phyloP scores from a whole-genome alignment of 2,888 invertebrate species.

The Trissonchulus latispiculum region DNA sequence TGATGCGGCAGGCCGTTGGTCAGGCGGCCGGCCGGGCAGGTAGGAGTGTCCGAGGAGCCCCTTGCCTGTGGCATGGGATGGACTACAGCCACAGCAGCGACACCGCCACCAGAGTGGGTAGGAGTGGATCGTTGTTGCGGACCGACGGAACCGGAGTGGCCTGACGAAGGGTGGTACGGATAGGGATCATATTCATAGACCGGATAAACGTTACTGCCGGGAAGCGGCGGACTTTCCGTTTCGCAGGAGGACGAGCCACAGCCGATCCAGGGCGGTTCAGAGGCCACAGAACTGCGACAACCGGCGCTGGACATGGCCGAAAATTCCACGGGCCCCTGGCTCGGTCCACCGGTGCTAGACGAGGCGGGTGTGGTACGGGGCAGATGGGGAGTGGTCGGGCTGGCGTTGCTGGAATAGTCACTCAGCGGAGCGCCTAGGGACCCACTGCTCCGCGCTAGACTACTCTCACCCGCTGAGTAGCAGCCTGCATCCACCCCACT shows the following conservation, averaged over 20 bases:
- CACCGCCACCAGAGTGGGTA: neutral
- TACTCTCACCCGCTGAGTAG: neutral
- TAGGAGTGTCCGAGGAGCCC: neutral
- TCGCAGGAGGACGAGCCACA: no score
- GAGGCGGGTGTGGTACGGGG: neutral
- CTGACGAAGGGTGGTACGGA: slow-evolving; percentile 25
- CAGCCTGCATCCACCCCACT: neutral
- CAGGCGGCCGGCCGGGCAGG: neutral
- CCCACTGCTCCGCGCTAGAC: neutral
- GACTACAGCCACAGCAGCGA: neutral
- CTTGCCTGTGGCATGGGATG: no score
- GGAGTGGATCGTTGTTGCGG: no score
- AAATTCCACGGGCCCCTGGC: no score
- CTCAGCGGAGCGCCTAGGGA: neutral
- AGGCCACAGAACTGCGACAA: neutral
- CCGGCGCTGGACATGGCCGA: neutral
- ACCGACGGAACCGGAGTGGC: slow-evolving; percentile 26
- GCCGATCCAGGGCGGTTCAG: neutral
- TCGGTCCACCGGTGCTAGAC: neutral
- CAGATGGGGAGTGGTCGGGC: neutral
- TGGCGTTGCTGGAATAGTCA: neutral
- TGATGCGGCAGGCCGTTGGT: no score
- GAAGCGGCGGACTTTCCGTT: slow-evolving; percentile 9
- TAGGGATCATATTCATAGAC: no score
- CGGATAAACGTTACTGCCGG: no score